A percentile compares a stretch with the other conserved stretches of the same genome.
Conservation (phyloP, 2,888 invertebrate species). For the Eupithecia tripunctaria region DNA sequence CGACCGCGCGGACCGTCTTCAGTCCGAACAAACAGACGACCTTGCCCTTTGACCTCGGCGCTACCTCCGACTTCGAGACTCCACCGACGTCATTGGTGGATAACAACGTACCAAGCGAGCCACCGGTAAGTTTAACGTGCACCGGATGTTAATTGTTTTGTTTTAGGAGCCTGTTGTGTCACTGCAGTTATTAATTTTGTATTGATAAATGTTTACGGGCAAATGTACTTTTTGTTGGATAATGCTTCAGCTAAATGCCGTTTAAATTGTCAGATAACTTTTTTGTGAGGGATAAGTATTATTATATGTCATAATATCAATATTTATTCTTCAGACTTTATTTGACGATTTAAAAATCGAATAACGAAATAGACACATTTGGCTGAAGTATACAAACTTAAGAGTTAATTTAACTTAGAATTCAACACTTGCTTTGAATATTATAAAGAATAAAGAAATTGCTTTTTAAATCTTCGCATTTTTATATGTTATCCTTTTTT, state of each 20-base stretch:
- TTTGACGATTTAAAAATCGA: neutral
- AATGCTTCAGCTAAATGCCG: neutral
- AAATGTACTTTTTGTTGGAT: neutral
- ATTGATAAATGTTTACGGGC: neutral
- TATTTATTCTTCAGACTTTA: neutral
- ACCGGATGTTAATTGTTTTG: neutral
- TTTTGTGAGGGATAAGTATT: neutral
- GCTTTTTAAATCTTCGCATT: slow-evolving; percentile 1
- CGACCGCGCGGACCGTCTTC: slow-evolving; percentile 59
- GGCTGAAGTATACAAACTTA: neutral
- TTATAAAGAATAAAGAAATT: neutral
- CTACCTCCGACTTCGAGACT: slow-evolving; percentile 64
- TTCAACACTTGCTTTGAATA: neutral
- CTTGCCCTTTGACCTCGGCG: slow-evolving; percentile 68
- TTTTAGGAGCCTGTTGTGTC: neutral
- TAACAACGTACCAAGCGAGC: slow-evolving; percentile 60
- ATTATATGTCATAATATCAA: neutral
- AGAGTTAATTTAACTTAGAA: neutral
- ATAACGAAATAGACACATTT: neutral
- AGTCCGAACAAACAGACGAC: slow-evolving; percentile 66
- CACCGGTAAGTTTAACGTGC: slow-evolving; percentile 55
- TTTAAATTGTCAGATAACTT: neutral
- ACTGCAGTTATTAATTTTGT: slow-evolving; percentile 3
- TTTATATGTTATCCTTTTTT: slow-evolving; percentile 1
- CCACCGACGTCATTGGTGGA: slow-evolving; percentile 60